phyloP scores from a whole-genome alignment of 2,113 vertebrate genomes.

The Rhinolophus sinicus region DNA sequence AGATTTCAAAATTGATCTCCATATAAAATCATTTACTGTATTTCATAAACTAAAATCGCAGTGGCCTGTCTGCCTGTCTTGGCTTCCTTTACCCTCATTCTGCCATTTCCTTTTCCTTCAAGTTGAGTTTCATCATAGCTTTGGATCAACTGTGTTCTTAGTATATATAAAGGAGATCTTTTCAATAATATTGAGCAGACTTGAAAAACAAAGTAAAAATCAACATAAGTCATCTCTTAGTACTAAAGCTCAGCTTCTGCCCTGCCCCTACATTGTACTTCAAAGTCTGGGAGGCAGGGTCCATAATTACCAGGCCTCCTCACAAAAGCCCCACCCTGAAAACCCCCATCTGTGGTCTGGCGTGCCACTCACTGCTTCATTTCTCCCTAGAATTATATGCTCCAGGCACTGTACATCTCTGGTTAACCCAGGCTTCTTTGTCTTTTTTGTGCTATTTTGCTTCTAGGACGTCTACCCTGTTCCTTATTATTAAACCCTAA shows the following conservation, averaged over 20 bases:
- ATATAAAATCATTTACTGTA: background rate
- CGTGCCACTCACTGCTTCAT: rapidly evolving
- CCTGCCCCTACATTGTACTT: background rate
- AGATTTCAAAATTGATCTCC: background rate
- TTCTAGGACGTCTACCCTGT: background rate
- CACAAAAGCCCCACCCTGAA: background rate
- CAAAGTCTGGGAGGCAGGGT: background rate
- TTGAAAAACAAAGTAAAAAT: background rate
- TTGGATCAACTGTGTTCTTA: background rate
- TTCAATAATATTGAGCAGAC: background rate
- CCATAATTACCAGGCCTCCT: too few species aligned
- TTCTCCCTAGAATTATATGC: background rate
- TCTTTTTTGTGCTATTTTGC: background rate
- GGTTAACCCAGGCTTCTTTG: background rate
- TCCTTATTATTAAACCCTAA: background rate
- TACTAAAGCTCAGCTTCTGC: background rate
- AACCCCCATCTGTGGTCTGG: background rate
- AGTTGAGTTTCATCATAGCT: background rate
- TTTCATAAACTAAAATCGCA: background rate
- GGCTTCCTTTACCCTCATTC: background rate
- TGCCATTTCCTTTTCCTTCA: background rate
- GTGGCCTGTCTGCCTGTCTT: background rate
- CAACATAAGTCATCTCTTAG: background rate
- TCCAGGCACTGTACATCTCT: background rate
- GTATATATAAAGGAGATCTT: background rate